phyloP scores from a whole-genome alignment of 2,797 vertebrate genomes.

The Benthosema pterotum region DNA sequence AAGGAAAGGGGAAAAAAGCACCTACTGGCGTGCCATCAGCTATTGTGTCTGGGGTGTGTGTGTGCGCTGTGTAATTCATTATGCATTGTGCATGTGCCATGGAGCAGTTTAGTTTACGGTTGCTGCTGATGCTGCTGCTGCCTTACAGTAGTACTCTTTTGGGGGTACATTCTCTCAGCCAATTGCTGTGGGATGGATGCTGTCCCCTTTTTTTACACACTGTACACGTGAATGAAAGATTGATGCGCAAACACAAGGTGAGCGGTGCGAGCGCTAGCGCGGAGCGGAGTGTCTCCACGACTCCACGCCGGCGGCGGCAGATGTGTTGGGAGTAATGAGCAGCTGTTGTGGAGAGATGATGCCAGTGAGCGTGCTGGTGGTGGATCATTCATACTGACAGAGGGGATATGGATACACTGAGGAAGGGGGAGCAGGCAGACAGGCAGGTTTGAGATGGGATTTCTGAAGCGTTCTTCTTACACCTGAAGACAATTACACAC shows the following conservation, averaged over 20 bases:
- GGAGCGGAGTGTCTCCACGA: constrained; percentile 23
- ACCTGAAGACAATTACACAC: constrained; percentile 3
- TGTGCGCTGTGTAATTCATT: constrained; percentile 35
- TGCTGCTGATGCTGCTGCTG: constrained; percentile 15
- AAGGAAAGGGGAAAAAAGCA: too few species aligned
- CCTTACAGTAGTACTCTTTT: background rate
- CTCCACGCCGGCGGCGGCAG: constrained; percentile 50
- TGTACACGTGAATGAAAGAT: constrained; percentile 39
- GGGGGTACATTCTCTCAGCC: constrained; percentile 13
- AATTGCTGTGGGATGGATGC: constrained; percentile 8
- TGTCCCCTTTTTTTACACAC: constrained; percentile 22
- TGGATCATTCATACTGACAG: constrained; percentile 53
- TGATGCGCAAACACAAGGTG: constrained; percentile 36
- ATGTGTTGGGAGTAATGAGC: constrained; percentile 61
- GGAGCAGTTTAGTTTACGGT: constrained; percentile 33
- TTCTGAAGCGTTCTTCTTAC: constrained; percentile 20
- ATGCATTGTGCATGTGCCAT: constrained; percentile 23
- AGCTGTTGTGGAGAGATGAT: constrained; percentile 48
- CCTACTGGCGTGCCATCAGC: constrained; percentile 28
- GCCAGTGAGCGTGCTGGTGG: constrained; percentile 41
- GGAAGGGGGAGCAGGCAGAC: constrained; percentile 44
- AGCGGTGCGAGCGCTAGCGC: constrained; percentile 22
- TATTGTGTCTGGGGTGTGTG: constrained; percentile 11
- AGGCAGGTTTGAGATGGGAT: constrained; percentile 9
- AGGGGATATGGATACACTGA: constrained; percentile 52